Conservation (phyloP, 2,888 invertebrate species). For the Meteorus cinctellus region DNA sequence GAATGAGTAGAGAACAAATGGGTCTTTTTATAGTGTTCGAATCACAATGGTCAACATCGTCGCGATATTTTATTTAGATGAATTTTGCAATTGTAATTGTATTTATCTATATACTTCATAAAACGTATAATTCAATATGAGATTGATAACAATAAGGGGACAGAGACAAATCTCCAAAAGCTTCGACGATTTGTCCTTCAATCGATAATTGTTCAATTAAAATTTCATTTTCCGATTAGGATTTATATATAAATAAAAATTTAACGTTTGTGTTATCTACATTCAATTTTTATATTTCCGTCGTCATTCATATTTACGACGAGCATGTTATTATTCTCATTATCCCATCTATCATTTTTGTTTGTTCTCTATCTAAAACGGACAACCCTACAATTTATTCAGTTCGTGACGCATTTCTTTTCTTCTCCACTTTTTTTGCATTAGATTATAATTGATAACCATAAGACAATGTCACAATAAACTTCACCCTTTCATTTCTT, state of each 20-base stretch:
- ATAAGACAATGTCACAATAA: conserved; percentile 25
- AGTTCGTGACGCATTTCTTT: conserved; percentile 33
- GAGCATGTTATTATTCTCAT: conserved; percentile 12
- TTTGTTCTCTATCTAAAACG: conserved; percentile 30
- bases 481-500: background rate
- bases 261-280: conserved; percentile 33
- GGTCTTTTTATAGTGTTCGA: background rate
- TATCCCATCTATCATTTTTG: background rate
- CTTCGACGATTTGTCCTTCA: background rate
- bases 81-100: background rate
- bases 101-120: background rate
- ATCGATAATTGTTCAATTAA: background rate
- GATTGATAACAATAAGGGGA: background rate
- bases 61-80: background rate
- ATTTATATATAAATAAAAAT: conserved; percentile 45
- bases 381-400: conserved; percentile 43
- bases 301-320: conserved; percentile 6
- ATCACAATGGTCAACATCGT: conserved; percentile 23
- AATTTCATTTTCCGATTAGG: conserved; percentile 15
- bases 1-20: conserved; percentile 39
- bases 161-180: background rate
- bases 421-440: conserved; percentile 16
- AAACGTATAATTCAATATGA: background rate
- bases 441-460: conserved; percentile 33
- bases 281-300: conserved; percentile 8